Percentiles rank a stretch among this genome's conserved stretches.
Evolutionary conservation across 53 echinoderm and acorn worm genomes (phyloP).

Genomic region (Henricia sp.): DNA sequence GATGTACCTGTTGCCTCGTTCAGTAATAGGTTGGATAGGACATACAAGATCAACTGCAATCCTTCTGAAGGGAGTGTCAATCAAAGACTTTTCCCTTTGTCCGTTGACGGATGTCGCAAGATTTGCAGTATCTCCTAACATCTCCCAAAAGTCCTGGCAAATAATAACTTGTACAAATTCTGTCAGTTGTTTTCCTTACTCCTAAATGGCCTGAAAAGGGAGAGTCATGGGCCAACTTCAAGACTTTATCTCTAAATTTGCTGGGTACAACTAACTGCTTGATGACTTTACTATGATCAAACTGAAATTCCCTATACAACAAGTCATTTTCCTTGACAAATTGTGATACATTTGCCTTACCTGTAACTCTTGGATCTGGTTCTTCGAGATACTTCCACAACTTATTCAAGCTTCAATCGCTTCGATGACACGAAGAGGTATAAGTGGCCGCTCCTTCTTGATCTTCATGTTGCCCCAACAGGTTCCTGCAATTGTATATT

Average conservation of each 20-base stretch:
- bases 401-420: neutral
- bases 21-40: constrained; percentile 21
- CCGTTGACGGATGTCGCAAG: constrained; percentile 13
- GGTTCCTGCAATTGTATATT: too few species aligned
- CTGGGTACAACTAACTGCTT: constrained; percentile 42
- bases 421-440: neutral
- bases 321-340: neutral
- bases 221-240: constrained; percentile 64
- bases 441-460: neutral
- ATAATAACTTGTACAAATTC: constrained; percentile 41
- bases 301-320: constrained; percentile 5
- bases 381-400: neutral
- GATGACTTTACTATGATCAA: neutral
- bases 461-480: constrained; percentile 26
- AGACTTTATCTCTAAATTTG: constrained; percentile 35
- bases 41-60: neutral
- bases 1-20: constrained; percentile 9
- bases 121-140: constrained; percentile 41
- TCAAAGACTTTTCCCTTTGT: constrained; percentile 14
- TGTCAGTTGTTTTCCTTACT: constrained; percentile 53
- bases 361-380: neutral
- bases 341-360: neutral
- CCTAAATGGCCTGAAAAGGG: constrained; percentile 58
- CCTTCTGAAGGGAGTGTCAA: constrained; percentile 19
- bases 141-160: constrained; percentile 58